Evolutionary conservation across 2,888 invertebrate genomes (phyloP), one percentile per base, ranked within the genome.

Genomic region (Ormyrus rosae): DNA sequence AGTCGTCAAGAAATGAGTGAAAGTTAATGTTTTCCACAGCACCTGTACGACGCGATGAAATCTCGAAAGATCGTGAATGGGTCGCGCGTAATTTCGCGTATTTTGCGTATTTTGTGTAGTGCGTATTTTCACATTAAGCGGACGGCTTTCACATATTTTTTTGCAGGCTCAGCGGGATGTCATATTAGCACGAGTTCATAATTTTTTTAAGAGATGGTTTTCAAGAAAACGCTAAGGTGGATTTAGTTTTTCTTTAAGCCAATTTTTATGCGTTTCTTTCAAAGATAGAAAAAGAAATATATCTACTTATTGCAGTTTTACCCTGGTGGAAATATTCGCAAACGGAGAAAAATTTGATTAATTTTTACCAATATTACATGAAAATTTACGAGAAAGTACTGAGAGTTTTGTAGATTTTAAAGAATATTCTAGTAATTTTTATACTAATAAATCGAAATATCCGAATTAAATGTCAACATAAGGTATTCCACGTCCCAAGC

Each of bases 21-120:
- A 89, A 89, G 89, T 88, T 88, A 84, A 86, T 85, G 88, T 88
- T 89, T 88, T 88, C 88, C 88, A 88, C 88, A 86, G 81, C 48
- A 19, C 56, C 48, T 13, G n/a, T 8, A 11, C 13, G 53, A 13
- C 46, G 53, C 6, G 2, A 55, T 55, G 19, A 10, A 11, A 8
- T 8, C 50, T 5, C 61, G 48, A 34, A 73, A 19, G 55, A 74
- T 75, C 67, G 55, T 63, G 64, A 77, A 70, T 70, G 74, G 50
- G 65, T 53, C 48, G 19, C 48, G 45, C 60, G 60, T 61, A 34
- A 11, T 6, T 10, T 56, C 11, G 56, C 11, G 61, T 68, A 9
- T 7, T 9, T 5, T 13, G 34, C 11, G 55, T 19, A 45, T 55
- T 50, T 50, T 11, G 50, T 51, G 74, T 58, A 76, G 78, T 72